Percentiles rank a stretch among this genome's conserved stretches.
phyloP scores from a whole-genome alignment of 2,888 invertebrate species.

The Nasonia oneida region DNA sequence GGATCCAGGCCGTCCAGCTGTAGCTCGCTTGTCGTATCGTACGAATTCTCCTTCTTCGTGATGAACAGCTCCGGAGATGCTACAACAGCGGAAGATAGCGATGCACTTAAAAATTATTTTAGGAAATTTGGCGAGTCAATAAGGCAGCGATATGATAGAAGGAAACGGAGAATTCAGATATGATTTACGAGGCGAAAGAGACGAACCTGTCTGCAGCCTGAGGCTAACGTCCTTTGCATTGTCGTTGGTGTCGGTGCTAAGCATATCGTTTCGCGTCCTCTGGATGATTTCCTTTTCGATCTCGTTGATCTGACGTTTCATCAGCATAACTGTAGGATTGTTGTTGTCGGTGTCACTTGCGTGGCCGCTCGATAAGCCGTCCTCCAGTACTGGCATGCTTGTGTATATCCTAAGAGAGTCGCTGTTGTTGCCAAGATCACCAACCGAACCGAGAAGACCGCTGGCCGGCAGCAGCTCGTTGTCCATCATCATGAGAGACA shows the following conservation, averaged over 20 bases:
- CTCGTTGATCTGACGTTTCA: conserved; percentile 86
- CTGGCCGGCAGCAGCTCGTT: conserved; percentile 81
- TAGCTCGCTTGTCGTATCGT: conserved; percentile 77
- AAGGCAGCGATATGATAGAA: neutral
- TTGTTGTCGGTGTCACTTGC: conserved; percentile 96
- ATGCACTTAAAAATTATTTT: neutral
- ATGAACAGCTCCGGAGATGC: conserved; percentile 77
- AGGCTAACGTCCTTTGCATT: conserved; percentile 72
- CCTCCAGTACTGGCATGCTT: conserved; percentile 95
- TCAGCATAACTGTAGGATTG: conserved; percentile 85
- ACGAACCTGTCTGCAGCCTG: conserved; percentile 60
- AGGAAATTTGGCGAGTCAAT: neutral
- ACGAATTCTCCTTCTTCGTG: conserved; percentile 74
- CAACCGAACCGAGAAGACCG: conserved; percentile 77
- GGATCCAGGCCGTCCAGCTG: conserved; percentile 89
- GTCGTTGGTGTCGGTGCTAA: conserved; percentile 72
- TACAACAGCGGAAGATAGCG: conserved; percentile 43
- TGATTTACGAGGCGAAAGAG: neutral
- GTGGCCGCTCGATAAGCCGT: conserved; percentile 96
- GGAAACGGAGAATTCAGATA: conserved; percentile 47
- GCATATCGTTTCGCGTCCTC: conserved; percentile 80
- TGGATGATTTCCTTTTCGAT: conserved; percentile 86
- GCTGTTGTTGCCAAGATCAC: conserved; percentile 83
- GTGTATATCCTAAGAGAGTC: conserved; percentile 85
- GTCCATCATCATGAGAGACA: conserved; percentile 88